These are phyloP conservation scores for Palythoa grandiflora DNA, from an alignment of 92 coral and sea anemone species.

Conservation along the genomic window DNA sequence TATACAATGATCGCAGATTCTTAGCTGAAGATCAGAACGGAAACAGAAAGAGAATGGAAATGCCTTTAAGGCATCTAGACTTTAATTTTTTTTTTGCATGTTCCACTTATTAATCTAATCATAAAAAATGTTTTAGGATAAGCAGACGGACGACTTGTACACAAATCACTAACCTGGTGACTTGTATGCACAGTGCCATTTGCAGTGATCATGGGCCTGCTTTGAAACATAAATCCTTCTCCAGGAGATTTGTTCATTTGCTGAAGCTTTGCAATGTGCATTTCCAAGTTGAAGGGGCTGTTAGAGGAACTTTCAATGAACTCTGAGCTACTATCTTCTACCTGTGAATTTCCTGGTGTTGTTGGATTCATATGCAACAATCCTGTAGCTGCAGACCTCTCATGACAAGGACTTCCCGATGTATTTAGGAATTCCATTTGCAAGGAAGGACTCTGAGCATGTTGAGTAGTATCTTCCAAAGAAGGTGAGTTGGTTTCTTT, in stretches of 20 bases:
- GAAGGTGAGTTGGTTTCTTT: not conserved
- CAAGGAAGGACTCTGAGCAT: not conserved
- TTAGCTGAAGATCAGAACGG: too few relatives aligned
- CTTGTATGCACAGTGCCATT: not conserved
- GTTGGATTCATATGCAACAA: not conserved
- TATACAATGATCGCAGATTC: too few relatives aligned
- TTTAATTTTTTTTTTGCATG: not conserved
- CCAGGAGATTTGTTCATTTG: constrained; percentile 91
- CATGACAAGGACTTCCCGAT: constrained; percentile 10
- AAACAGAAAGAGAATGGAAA: too few relatives aligned
- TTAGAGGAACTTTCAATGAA: constrained; percentile 28
- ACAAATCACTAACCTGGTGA: constrained; percentile 23
- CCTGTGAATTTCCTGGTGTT: constrained; percentile 33
- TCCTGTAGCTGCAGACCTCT: not conserved
- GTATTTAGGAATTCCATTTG: not conserved
- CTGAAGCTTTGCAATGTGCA: constrained; percentile 70
- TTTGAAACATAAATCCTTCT: constrained; percentile 85
- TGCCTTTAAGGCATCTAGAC: not conserved
- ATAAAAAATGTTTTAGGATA: not conserved
- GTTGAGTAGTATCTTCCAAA: not conserved
- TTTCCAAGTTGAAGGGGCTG: constrained; percentile 79
- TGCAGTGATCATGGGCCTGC: constrained; percentile 82
- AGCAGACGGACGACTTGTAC: not conserved
- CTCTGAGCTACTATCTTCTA: constrained; percentile 47
- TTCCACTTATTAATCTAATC: too few relatives aligned